Conservation (phyloP, 2,888 invertebrate species). For the Lochmaea crataegi region DNA sequence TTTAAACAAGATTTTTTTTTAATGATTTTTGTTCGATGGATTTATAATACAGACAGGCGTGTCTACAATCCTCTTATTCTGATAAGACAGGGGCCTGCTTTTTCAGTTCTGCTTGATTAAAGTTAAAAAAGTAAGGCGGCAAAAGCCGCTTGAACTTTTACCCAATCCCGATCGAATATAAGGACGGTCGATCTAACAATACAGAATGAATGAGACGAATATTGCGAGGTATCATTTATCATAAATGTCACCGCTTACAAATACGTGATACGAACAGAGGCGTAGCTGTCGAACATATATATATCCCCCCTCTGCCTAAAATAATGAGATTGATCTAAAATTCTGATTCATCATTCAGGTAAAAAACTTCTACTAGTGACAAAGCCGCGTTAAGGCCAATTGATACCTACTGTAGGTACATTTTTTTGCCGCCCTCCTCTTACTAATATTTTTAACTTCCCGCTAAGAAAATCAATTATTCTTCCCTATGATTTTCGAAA, state of each 20-base stretch:
- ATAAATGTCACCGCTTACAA: constrained; percentile 60
- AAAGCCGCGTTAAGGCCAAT: too few species aligned
- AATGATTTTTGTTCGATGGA: constrained; percentile 25
- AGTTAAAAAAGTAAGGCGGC: constrained; percentile 51
- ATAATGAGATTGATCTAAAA: too few species aligned
- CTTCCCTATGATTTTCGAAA: too few species aligned
- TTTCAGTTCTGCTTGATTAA: constrained; percentile 56
- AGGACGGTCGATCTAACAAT: constrained; percentile 62
- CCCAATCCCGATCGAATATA: constrained; percentile 53
- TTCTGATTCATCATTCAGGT: too few species aligned
- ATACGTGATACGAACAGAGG: constrained; percentile 11
- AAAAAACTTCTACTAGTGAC: too few species aligned
- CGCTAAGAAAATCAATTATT: too few species aligned
- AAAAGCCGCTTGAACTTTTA: constrained; percentile 57
- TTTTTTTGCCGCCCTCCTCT: too few species aligned
- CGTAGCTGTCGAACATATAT: neutral
- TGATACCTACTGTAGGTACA: too few species aligned
- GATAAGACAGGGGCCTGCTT: constrained; percentile 23
- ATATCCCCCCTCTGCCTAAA: neutral
- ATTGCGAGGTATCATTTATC: constrained; percentile 65
- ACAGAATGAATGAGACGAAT: constrained; percentile 63
- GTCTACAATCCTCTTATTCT: constrained; percentile 23
- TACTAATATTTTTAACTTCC: too few species aligned
- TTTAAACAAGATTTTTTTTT: constrained; percentile 22
- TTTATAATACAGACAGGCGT: constrained; percentile 29